Conservation (phyloP, 2,113 vertebrate genomes). For the Neolamprologus longior region DNA sequence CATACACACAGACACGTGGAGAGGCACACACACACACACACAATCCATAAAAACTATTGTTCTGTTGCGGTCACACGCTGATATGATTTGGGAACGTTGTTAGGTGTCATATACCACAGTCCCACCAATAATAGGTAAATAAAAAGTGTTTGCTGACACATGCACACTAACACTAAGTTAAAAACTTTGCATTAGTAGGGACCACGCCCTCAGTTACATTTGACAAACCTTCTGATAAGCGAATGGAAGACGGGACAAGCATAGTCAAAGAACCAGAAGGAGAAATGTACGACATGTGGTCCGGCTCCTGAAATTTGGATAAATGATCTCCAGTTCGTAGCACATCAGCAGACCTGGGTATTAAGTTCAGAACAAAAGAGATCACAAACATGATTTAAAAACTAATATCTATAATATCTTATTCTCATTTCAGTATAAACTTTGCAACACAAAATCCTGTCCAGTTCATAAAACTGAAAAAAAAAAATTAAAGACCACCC, state of each 20-base stretch:
- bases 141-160: background rate
- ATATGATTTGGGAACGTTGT: background rate
- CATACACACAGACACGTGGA: background rate
- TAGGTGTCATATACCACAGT: background rate
- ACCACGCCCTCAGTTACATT: background rate
- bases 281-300: too few relatives aligned
- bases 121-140: background rate
- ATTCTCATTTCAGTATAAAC: slow-evolving; percentile 5
- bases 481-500: background rate
- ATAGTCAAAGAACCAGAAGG: background rate
- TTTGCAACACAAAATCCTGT: background rate
- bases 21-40: background rate
- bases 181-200: background rate
- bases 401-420: background rate
- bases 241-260: background rate
- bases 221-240: background rate
- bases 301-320: background rate
- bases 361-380: background rate
- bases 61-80: background rate
- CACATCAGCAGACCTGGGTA: background rate
- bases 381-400: slow-evolving; percentile 12
- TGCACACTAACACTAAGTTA: background rate
- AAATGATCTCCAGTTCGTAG: background rate
- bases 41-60: background rate
- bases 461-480: background rate